Percentiles rank a stretch among this genome's conserved stretches.
phyloP scores from a whole-genome alignment of 2,888 invertebrate species.

The Alcis repandata region DNA sequence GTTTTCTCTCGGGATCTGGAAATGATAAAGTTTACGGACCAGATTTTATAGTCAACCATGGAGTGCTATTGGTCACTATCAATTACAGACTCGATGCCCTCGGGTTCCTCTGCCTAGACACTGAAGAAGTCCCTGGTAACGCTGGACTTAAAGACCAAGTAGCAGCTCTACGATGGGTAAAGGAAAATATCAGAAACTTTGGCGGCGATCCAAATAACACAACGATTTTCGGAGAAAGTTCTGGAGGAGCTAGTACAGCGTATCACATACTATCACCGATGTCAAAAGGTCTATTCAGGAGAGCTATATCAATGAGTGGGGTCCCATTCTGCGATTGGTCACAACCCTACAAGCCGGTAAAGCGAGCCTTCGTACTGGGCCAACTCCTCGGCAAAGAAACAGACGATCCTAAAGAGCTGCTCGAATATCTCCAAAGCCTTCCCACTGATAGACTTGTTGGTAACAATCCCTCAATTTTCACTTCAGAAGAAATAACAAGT shows the following conservation, averaged over 20 bases:
- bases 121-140: slow-evolving; percentile 86
- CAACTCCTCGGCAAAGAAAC: slow-evolving; percentile 51
- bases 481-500: slow-evolving; percentile 35
- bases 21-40: slow-evolving; percentile 81
- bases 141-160: slow-evolving; percentile 82
- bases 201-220: slow-evolving; percentile 62
- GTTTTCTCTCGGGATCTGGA: slow-evolving; percentile 54
- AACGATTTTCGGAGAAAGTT: slow-evolving; percentile 58
- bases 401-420: slow-evolving; percentile 49
- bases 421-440: slow-evolving; percentile 50
- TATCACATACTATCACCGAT: slow-evolving; percentile 67
- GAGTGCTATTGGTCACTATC: slow-evolving; percentile 83
- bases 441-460: slow-evolving; percentile 45
- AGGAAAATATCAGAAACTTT: slow-evolving; percentile 59
- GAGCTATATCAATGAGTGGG: slow-evolving; percentile 89
- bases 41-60: slow-evolving; percentile 81
- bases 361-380: slow-evolving; percentile 59
- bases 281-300: slow-evolving; percentile 66
- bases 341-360: slow-evolving; percentile 78
- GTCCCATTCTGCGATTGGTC: slow-evolving; percentile 81
- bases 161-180: slow-evolving; percentile 61
- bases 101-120: slow-evolving; percentile 84
- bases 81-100: slow-evolving; percentile 84
- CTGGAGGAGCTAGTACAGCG: slow-evolving; percentile 29
- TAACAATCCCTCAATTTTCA: slow-evolving; percentile 31